Conservation (phyloP, 2,113 vertebrate genomes). For the Macquaria ambigua region DNA sequence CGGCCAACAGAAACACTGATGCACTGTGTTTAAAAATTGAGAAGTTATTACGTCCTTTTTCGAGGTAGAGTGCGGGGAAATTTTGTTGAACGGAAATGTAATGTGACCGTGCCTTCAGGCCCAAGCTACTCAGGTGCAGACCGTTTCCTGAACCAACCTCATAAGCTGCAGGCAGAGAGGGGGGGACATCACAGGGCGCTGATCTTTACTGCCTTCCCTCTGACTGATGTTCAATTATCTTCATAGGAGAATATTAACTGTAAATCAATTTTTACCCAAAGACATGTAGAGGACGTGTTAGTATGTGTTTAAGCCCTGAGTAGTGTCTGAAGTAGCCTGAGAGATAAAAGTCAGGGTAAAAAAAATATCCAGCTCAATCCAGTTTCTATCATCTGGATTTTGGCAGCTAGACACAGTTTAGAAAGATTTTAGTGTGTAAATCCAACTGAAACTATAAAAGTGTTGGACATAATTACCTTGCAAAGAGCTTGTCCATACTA, state of each 20-base stretch:
- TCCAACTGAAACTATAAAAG: not conserved
- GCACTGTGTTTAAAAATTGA: too few species aligned
- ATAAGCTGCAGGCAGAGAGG: not conserved
- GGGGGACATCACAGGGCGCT: not conserved
- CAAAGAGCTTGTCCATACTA: not conserved
- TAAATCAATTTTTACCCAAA: not conserved
- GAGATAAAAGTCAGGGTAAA: too few species aligned
- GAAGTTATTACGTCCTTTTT: not conserved
- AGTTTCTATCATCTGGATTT: constrained; percentile 2
- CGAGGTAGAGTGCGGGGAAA: not conserved
- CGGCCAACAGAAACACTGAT: too few species aligned
- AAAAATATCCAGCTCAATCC: not conserved
- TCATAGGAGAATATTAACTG: not conserved
- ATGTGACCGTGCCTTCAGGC: not conserved
- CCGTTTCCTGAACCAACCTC: too few species aligned
- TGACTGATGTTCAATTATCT: too few species aligned
- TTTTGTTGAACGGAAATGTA: not conserved
- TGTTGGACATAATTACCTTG: not conserved
- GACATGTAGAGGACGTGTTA: not conserved
- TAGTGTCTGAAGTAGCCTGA: too few species aligned
- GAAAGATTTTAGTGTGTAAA: not conserved
- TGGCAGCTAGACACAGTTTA: not conserved
- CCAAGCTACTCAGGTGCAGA: not conserved
- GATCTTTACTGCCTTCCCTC: not conserved
- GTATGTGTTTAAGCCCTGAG: not conserved